Evolutionary conservation across 2,888 invertebrate genomes (phyloP), one percentile per base, ranked within the genome.

Genomic region (Pammene fasciana): DNA sequence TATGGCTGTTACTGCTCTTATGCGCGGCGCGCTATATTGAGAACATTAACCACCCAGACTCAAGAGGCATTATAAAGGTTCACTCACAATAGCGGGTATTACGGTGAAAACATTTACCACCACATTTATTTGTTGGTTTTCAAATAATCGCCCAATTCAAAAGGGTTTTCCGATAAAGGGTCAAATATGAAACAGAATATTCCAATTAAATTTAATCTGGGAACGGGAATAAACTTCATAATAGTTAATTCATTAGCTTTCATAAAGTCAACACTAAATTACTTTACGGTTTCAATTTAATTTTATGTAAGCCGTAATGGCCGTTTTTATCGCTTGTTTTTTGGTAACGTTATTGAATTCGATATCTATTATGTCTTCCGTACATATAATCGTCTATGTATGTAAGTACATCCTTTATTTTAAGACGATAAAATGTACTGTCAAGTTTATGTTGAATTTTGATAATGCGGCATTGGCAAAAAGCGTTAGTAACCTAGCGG

Each of bases 141-240:
- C 56, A 13, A 65, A 70, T 70, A 65, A 70, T 70, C 60, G 54
- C 65, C 65, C 54, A 13, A 60, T 60, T 60, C 52, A 65, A 65
- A 70, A 48, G 54, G 68, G 52, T n/a, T n/a, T n/a, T 54, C 26
- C 59, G 52, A 43, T 55, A 56, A 65, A 52, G 52, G 59, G 59
- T 60, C 54, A 50, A 52, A 50, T 60, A 60, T 55, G 16, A 59
- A 65, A 52, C 11, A 13, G 52, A 41, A 55, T 65, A 46, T 68
- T 57, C 41, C 45, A 52, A 57, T 67, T 41, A 61, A 55, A 61
- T 48, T 56, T 54, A 14, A 55, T 46, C 61, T 41, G 18, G 50
- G n/a, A 41, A 62, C 10, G 26, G 26, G 26, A 26, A 26, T 26
- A 3, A 26, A 26, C 4, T 26, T 26, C 26, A 36, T 48, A 52